Evolutionary conservation across 2,797 vertebrate species (phyloP).

Genomic region (Myripristis murdjan): DNA sequence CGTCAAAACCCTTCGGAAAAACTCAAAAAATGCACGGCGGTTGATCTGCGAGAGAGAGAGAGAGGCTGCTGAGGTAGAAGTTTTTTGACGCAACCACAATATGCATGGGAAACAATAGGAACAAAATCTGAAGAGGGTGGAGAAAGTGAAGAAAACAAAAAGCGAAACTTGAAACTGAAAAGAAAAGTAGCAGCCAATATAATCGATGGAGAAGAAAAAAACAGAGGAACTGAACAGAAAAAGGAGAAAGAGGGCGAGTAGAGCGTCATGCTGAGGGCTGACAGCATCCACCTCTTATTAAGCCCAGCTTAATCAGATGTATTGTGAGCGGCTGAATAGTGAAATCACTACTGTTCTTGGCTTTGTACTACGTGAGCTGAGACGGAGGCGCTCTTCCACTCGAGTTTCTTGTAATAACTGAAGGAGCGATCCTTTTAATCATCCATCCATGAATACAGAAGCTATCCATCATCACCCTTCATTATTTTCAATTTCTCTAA

Average conservation of each 20-base stretch:
- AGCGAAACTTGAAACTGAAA: not conserved
- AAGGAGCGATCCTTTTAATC: conserved; percentile 54
- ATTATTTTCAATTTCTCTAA: conserved; percentile 55
- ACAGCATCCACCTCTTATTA: conserved; percentile 37
- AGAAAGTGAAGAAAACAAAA: too few relatives aligned
- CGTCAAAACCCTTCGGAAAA: too few relatives aligned
- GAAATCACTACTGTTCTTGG: conserved; percentile 27
- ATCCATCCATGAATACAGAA: conserved; percentile 33
- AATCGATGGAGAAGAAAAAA: conserved; percentile 10
- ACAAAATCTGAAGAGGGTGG: not conserved
- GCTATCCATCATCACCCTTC: conserved; percentile 40
- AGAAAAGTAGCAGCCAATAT: not conserved
- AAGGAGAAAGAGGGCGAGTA: conserved; percentile 26
- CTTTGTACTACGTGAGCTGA: conserved; percentile 43
- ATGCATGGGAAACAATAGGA: too few relatives aligned
- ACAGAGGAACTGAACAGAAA: not conserved
- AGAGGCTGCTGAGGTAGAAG: not conserved
- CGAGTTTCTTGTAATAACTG: conserved; percentile 22
- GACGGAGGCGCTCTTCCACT: conserved; percentile 4
- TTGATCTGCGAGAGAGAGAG: conserved; percentile 14
- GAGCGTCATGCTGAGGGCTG: conserved; percentile 37
- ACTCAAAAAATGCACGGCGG: too few relatives aligned
- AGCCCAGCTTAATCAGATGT: conserved; percentile 48
- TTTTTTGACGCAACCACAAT: not conserved
- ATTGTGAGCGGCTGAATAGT: conserved; percentile 60